These are phyloP conservation scores for Procavia capensis DNA, from an alignment of 2,113 vertebrate genomes.

Conservation along the genomic window DNA sequence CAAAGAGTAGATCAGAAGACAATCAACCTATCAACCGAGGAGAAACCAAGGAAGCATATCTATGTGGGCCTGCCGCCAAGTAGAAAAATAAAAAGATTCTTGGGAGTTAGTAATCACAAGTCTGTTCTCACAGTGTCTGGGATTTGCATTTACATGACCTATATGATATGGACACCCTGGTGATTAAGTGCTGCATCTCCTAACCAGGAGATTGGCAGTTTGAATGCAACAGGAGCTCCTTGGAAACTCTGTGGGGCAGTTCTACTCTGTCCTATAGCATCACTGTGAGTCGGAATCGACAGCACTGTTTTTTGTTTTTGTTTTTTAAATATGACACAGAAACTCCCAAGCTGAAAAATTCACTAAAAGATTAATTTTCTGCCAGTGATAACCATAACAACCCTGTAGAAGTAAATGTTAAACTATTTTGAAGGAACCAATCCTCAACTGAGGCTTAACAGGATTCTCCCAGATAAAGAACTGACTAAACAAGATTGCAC, in stretches of 20 bases:
- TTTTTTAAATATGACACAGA: background rate
- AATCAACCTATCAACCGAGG: background rate
- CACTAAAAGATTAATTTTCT: background rate
- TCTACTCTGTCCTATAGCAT: too few relatives aligned
- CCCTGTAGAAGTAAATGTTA: background rate
- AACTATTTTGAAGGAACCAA: background rate
- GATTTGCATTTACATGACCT: background rate
- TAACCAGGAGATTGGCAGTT: too few relatives aligned
- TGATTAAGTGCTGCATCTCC: too few relatives aligned
- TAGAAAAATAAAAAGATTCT: constrained; percentile 1
- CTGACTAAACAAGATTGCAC: background rate
- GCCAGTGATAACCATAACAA: background rate
- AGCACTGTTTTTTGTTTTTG: too few relatives aligned
- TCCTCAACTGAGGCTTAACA: background rate
- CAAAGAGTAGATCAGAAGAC: background rate
- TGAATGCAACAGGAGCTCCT: too few relatives aligned
- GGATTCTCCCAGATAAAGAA: background rate
- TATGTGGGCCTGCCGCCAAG: background rate
- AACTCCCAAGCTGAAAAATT: constrained; percentile 22
- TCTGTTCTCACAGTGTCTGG: background rate
- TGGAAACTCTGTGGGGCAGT: too few relatives aligned
- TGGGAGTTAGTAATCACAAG: background rate
- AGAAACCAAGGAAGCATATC: background rate
- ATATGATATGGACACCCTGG: too few relatives aligned
- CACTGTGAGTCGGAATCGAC: too few relatives aligned